Base-by-base conservation (phyloP, 2,888 invertebrate genomes). In the Chrysina gloriosa region DNA sequence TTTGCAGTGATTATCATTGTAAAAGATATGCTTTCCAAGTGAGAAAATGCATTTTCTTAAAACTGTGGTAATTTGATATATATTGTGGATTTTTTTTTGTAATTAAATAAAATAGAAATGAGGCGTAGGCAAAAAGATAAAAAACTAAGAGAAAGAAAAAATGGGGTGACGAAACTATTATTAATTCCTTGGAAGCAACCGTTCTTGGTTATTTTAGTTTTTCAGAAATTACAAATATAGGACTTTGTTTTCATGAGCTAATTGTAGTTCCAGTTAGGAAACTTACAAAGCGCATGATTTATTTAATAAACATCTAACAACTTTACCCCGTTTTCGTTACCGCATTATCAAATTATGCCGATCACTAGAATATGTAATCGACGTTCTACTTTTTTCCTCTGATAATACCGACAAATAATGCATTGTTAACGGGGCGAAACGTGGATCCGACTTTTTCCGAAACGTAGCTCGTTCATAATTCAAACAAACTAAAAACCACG, bases 401-500 rank as follows among this genome's bases (percentile, higher is more conserved):
- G n/a, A 21, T 19, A 31, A 19, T 19, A 29, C 16, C 27, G 29
- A 27, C 50, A 27, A 50, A 50, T 16, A 11, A 50, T 45, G 45
- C 45, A 45, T 45, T 45, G 45, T 45, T 45, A 45, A 45, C 21
- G 19, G 19, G 6, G 6, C 11, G 3, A 4, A 50, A 11, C 4
- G 29, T 52, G 14, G 29, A 52, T 29, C 52, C 29, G 29, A 29
- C 31, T 52, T 7, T 27, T 29, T 52, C 21, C 16, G 25, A 52
- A 52, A 34, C 11, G 19, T 19, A 9, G 16, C 6, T n/a, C 0
- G 52, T 52, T 7, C 23, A 61, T 61, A 61, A 61, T 61, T 61
- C 58, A 42, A n/a, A 27, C 31, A 56, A 61, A 42, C 58, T 61
- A 61, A 58, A 58, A 61, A 42, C 42, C 27, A 25, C 4, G 16